phyloP scores from a whole-genome alignment of 1,140 invertebrate genomes.

The Gonatopus flavifemur region DNA sequence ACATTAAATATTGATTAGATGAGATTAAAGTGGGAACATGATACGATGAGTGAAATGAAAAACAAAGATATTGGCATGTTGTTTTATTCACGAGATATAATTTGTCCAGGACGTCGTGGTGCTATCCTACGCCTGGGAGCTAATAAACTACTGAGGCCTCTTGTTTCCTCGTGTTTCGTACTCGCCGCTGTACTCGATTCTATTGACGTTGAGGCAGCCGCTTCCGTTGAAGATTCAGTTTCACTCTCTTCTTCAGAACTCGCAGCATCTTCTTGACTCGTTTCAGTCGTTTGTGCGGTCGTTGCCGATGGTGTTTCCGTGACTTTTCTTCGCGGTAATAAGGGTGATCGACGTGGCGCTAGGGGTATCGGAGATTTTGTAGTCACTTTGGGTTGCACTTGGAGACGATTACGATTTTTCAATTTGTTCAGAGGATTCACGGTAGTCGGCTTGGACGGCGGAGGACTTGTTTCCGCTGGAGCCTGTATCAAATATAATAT shows the following conservation, averaged over 20 bases:
- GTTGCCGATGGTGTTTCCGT: constrained; percentile 42
- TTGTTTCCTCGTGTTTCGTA: constrained; percentile 57
- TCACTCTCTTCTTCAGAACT: constrained; percentile 39
- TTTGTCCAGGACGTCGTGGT: constrained; percentile 60
- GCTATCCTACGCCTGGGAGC: constrained; percentile 63
- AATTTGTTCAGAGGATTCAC: constrained; percentile 53
- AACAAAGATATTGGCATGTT: no score
- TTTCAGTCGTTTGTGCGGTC: constrained; percentile 24
- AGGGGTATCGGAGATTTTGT: constrained; percentile 36
- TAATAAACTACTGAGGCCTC: constrained; percentile 62
- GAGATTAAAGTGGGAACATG: no score
- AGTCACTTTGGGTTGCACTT: constrained; percentile 50
- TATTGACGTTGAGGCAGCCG: constrained; percentile 46
- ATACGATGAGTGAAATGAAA: no score
- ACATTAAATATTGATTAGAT: no score
- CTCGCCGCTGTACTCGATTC: constrained; percentile 52
- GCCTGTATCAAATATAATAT: constrained; percentile 29
- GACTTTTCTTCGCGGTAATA: constrained; percentile 50
- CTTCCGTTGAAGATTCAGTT: constrained; percentile 54
- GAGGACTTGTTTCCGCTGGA: constrained; percentile 50
- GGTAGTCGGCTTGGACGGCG: constrained; percentile 39
- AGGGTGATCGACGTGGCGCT: constrained; percentile 42
- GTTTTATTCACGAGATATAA: constrained; percentile 24
- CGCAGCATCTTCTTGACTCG: constrained; percentile 15
- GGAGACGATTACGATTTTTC: constrained; percentile 49